These are phyloP conservation scores for Bovichtus diacanthus DNA, from an alignment of 2,797 vertebrate genomes.

Conservation along the genomic window DNA sequence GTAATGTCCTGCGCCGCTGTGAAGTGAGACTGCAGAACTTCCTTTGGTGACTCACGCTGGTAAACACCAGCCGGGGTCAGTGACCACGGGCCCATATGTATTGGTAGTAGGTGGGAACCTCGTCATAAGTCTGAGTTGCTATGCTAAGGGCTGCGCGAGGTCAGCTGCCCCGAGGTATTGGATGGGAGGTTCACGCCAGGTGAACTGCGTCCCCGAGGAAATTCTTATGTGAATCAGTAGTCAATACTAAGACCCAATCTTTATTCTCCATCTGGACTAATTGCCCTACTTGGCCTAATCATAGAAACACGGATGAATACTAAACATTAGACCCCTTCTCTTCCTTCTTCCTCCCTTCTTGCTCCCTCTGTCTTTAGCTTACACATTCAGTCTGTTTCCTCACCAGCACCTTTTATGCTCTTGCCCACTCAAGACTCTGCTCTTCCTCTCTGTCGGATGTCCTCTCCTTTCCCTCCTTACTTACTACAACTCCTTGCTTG, in stretches of 20 bases:
- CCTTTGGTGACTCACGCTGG: conserved; percentile 19
- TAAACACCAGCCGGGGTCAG: conserved; percentile 41
- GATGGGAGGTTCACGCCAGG: conserved; percentile 52
- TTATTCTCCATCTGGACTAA: conserved; percentile 75
- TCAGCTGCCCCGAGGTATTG: conserved; percentile 26
- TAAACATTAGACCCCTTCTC: conserved; percentile 56
- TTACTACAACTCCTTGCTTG: conserved; percentile 61
- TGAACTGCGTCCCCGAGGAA: conserved; percentile 56
- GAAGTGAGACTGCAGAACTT: conserved; percentile 20
- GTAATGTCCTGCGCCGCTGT: not conserved
- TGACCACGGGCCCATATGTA: conserved; percentile 27
- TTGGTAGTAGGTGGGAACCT: conserved; percentile 26
- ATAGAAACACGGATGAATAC: conserved; percentile 75
- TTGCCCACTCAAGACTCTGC: conserved; percentile 58
- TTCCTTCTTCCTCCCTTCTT: conserved; percentile 23
- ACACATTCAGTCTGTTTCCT: conserved; percentile 61
- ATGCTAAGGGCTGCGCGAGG: conserved; percentile 39
- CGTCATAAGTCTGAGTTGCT: conserved; percentile 38
- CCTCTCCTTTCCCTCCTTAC: conserved; percentile 61
- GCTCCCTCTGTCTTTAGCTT: conserved; percentile 40
- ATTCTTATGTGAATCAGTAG: conserved; percentile 62
- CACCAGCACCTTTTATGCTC: conserved; percentile 64
- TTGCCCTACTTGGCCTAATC: conserved; percentile 78
- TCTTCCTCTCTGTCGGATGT: conserved; percentile 62
- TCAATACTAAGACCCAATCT: conserved; percentile 52